Base-by-base conservation (phyloP, 2,888 invertebrate genomes). In the Cantharis nigra region DNA sequence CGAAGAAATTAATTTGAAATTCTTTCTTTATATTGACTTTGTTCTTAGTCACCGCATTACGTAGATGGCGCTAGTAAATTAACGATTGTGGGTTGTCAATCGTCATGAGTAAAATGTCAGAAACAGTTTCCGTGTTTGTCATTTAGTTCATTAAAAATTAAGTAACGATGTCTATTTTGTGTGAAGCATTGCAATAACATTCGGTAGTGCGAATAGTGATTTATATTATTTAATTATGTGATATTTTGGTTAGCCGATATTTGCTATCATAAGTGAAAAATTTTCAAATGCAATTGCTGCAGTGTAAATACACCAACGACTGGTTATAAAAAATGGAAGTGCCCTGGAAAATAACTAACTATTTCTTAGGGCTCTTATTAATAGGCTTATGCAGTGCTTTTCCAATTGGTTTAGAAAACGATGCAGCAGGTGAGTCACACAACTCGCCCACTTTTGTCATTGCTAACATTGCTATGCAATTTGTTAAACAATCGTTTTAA, bases 341-440 rank as follows among this genome's bases (percentile, higher is more conserved):
- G 82, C 79, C 83, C 86, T 87, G 86, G 87, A 87, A 85, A 85
- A 82, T 86, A 82, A 81, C 83, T 77, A 84, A 84, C 83, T 82
- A 87, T 77, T 87, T 83, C 81, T 81, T 87, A 76, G 85, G 84
- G 82, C 83, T 87, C 80, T 82, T 85, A 76, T 83, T 86, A 78
- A 82, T 87, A 78, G 84, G 86, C 82, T 85, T 88, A 85, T 89
- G 89, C 85, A 87, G 86, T 82, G 88, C 88, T 83, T 86, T 87
- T 83, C 89, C 89, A 72, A 85, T 88, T 80, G 85, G 87, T 83
- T 84, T 86, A 81, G 86, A 87, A 83, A 86, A 86, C 83, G 84
- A 86, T 80, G 85, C 83, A 80, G 84, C 85, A 87, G 89, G 89
- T 89, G 87, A 87, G 88, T 87, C 87, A 87, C 83, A 81, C 65